phyloP scores from a whole-genome alignment of 2,113 vertebrate genomes.

The Nothoprocta perdicaria region DNA sequence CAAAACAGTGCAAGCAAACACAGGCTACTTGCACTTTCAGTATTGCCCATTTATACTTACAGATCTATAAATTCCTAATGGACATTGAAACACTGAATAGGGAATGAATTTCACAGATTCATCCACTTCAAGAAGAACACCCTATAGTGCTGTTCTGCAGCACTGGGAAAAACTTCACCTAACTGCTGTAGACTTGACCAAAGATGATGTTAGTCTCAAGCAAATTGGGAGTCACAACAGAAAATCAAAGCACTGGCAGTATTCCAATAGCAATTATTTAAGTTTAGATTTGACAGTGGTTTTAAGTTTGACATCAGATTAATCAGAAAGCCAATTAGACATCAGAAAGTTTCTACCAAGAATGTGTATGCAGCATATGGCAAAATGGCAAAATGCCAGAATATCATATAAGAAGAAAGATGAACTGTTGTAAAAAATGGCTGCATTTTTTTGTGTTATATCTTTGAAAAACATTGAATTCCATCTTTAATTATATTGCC shows the following conservation, averaged over 20 bases:
- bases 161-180: not conserved
- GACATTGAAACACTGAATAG: not conserved
- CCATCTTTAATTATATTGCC: not conserved
- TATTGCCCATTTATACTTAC: not conserved
- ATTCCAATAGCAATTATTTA: not conserved
- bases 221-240: not conserved
- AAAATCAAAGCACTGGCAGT: not conserved
- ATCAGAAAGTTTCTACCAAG: not conserved
- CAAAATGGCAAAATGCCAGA: not conserved
- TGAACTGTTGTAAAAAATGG: not conserved
- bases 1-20: not conserved
- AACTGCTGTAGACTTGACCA: not conserved
- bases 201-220: not conserved
- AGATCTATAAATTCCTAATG: not conserved
- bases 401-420: not conserved
- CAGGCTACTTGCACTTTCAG: not conserved
- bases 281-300: not conserved
- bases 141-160: not conserved
- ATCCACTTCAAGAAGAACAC: not conserved
- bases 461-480: not conserved
- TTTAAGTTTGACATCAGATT: not conserved
- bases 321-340: not conserved
- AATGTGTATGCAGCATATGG: not conserved
- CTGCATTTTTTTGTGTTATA: not conserved
- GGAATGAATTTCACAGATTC: not conserved